Base-by-base conservation (phyloP, 2,797 vertebrate species). In the Sebastes steindachneri region DNA sequence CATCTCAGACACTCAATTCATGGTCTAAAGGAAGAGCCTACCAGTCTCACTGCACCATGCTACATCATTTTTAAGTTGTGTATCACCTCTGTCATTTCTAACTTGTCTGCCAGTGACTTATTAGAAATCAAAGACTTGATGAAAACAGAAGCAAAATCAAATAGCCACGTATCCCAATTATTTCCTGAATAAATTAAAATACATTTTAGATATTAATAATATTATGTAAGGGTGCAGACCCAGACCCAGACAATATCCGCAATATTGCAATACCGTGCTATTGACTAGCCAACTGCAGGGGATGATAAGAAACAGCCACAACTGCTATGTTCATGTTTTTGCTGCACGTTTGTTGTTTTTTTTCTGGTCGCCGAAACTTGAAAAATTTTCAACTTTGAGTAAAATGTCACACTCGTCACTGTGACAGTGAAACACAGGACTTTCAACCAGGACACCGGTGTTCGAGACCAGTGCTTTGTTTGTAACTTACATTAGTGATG, bases 1-100 rank as follows among this genome's bases (percentile, higher is more conserved):
- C 60, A 54, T 72, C 12, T 54, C 29, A 58, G 45, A 67, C 12
- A 23, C 19, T 66, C 15, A 35, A 5, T 74, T 79, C 7, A 21
- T 41, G 19, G 37, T 9, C 11, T 10, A 25, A 60, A 51, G 12
- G 2, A 26, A 48, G 37, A 26, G 11, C 17, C 21, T 4, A 28
- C 2, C 5, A 29, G 35, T n/a, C 57, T 68, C 4, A 33, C 29
- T 54, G 29, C 31, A 58, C 9, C 4, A 15, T 60, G 10, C 62
- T 4, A 3, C 12, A 53, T 51, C 2, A 28, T 68, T 54, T 29
- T 41, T 41, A 10, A 53, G 12, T 19, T 14, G 2, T 45, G 11
- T 23, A 60, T 35, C 71, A 45, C 11, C 4, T 14, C n/a, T 63
- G n/a, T n/a, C 9, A 55, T 62, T 71, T 66, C 11, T 25, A 4